phyloP scores from a whole-genome alignment of 2,797 vertebrate species.

The Alosa sapidissima region DNA sequence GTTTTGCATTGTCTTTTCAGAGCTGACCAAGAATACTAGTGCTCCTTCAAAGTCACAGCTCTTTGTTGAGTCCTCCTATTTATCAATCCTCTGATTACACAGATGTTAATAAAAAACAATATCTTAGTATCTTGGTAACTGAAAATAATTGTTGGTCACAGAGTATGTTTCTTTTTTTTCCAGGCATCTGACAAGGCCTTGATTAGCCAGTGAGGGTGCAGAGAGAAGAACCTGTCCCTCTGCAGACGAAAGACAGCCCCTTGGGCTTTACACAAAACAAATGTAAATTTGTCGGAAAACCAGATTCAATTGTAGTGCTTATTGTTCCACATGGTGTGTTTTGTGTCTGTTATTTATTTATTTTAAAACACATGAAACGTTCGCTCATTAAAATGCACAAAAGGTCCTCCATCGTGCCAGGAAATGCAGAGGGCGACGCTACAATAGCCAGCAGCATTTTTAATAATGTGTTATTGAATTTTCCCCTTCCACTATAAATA shows the following conservation, averaged over 20 bases:
- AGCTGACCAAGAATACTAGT: not conserved
- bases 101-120: not conserved
- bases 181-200: not conserved
- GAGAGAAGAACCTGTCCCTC: not conserved
- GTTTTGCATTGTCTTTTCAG: not conserved
- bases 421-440: slow-evolving; percentile 62
- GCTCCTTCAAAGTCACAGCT: not conserved
- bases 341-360: slow-evolving; percentile 57
- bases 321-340: slow-evolving; percentile 61
- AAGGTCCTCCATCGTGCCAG: slow-evolving; percentile 65
- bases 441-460: slow-evolving; percentile 75
- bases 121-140: not conserved
- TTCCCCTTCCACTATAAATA: slow-evolving; percentile 46
- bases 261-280: slow-evolving; percentile 47
- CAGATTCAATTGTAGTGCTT: slow-evolving; percentile 54
- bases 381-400: slow-evolving; percentile 71
- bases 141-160: not conserved
- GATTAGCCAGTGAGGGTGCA: not conserved
- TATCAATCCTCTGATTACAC: not conserved
- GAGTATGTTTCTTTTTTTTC: not conserved
- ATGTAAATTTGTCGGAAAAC: slow-evolving; percentile 54
- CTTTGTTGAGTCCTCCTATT: not conserved
- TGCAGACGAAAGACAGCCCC: slow-evolving; percentile 14
- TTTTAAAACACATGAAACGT: slow-evolving; percentile 60
- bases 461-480: slow-evolving; percentile 76